phyloP scores from a whole-genome alignment of 2,113 vertebrate genomes.

The Percopsis transmontana region DNA sequence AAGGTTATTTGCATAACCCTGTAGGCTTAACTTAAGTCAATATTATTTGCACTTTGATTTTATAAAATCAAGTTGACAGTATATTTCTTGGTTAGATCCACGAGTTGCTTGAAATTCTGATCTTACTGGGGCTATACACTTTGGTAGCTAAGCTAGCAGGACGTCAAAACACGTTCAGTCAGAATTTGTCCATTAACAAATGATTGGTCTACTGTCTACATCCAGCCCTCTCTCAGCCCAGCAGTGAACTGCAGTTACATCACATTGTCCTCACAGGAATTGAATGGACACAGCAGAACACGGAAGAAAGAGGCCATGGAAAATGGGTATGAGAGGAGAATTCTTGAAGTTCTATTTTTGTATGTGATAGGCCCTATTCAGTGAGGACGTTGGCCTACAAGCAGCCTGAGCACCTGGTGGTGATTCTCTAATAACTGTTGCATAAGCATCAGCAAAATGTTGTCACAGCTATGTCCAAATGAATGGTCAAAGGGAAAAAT shows the following conservation, averaged over 20 bases:
- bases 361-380: not conserved
- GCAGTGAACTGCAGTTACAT: constrained; percentile 49
- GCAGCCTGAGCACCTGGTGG: not conserved
- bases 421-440: not conserved
- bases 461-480: not conserved
- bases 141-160: not conserved
- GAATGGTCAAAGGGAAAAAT: not conserved
- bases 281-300: constrained; percentile 23
- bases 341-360: constrained; percentile 11
- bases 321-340: constrained; percentile 27
- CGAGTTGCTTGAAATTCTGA: constrained; percentile 27
- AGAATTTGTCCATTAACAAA: constrained; percentile 25
- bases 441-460: not conserved
- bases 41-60: not conserved
- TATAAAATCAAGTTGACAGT: not conserved
- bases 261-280: constrained; percentile 29
- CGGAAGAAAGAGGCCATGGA: constrained; percentile 20
- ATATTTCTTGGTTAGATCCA: constrained; percentile 17
- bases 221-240: constrained; percentile 21
- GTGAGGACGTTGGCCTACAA: not conserved
- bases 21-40: no score
- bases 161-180: constrained; percentile 37
- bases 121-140: constrained; percentile 8
- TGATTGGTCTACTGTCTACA: constrained; percentile 2
- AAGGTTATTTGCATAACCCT: no score